Evolutionary conservation across 2,888 invertebrate genomes (phyloP), one percentile per base, ranked within the genome.

Genomic region (Lomographa bimaculata): DNA sequence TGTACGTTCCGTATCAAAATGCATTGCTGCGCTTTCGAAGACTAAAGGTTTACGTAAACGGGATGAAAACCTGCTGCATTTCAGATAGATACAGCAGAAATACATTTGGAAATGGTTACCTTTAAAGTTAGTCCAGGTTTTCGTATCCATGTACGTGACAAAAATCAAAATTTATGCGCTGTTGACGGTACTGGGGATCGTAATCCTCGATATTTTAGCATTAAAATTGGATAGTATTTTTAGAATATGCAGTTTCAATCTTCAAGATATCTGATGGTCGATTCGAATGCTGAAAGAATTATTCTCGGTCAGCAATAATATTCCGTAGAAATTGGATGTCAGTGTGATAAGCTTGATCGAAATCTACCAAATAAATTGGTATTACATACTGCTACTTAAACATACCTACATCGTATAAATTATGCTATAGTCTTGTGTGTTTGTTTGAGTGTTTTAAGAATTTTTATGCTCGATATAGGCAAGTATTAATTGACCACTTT

Each of bases 101-200:
- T 50, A 49, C 46, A 49, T 54, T 54, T 38, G 40, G 42, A 49
- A 54, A 50, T 46, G 38, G 34, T 44, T 49, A 45, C 50, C 43
- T 51, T 46, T 46, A 51, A 47, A 51, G 54, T 39, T 49, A 51
- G 40, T 49, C 51, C 49, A 50, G 54, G 54, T 47, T 51, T 43
- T 50, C 41, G 40, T 46, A 50, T 53, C 40, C 46, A 32, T 43
- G 54, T 49, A 54, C 54, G 54, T 54, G 54, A 54, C 54, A 49
- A 49, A 54, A 51, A 54, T 54, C 54, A 49, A 51, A 54, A 54
- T 54, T 47, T 54, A 54, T 54, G 51, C 43, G 43, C 41, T 39
- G 47, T 32, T 54, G 51, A 51, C 51, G 39, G 45, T 40, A 41
- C 24, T 36, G 46, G 43, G 43, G 27, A 45, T 44, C 35, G 43